Evolutionary conservation across 2,113 vertebrate species (phyloP), one percentile per base, ranked within the genome.

Genomic region (Proterorhinus semilunaris): DNA sequence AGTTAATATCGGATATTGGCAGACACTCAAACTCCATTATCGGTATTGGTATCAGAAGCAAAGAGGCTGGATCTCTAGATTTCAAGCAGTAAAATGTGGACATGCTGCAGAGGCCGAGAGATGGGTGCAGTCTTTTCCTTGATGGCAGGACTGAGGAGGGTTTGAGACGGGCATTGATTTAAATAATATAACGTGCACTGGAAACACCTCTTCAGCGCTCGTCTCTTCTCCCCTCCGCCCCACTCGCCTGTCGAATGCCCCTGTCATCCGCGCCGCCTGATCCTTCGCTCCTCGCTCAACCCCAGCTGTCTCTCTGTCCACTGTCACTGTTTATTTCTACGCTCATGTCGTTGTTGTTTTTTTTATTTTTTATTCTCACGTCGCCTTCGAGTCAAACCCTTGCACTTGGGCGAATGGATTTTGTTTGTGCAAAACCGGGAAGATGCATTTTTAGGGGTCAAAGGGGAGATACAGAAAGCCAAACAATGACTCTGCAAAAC

Each of bases 201-300:
- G 27, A 27, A 27, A 27, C 27, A 27, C 1, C 27, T 3, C 27
- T 27, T 27, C 27, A 2, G 27, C 27, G 0, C 49, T 15, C 1
- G 1, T 50, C 74, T 84, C 68, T 76, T 81, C 86, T 89, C 82
- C 81, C 85, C 79, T 2, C 0, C 7, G 5, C 13, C 7, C n/a
- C 76, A 84, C 83, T 78, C 68, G 76, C 78, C 85, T 88, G 83
- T 82, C 85, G 78, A 83, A 81, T 88, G 88, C 85, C 87, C 87
- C 83, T 90, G 88, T 92, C 89, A 89, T 87, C 83, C 81, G 68
- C 75, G 74, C 66, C 86, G 86, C 82, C 89, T 90, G 89, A 89
- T 89, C 86, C 85, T 86, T 84, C 78, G 80, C 75, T 83, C 85
- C 80, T 74, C 75, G 77, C 85, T 83, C 70, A 79, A 82, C 76